Conservation (phyloP, 1,140 invertebrate species). For the Aradophagus sp. region DNA sequence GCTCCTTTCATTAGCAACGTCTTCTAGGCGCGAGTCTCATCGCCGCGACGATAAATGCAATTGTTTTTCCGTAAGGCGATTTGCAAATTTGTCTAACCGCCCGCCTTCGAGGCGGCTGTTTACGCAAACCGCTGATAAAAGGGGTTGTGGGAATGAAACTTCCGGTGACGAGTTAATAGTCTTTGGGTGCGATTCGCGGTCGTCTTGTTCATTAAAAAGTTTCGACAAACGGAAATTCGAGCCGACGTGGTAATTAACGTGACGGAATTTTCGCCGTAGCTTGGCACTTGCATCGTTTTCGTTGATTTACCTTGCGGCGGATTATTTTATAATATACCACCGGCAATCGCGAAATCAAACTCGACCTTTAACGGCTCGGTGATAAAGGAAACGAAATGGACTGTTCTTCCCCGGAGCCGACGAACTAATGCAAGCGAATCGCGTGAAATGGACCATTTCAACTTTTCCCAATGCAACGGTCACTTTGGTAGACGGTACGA, state of each 20-base stretch:
- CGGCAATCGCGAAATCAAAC: constrained; percentile 30
- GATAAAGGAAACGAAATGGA: constrained; percentile 27
- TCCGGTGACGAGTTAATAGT: constrained; percentile 9
- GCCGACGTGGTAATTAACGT: not conserved
- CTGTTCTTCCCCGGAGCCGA: constrained; percentile 18
- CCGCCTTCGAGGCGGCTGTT: too few species aligned
- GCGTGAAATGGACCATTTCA: constrained; percentile 34
- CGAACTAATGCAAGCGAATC: constrained; percentile 36
- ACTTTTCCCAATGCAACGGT: constrained; percentile 42
- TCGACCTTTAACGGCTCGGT: constrained; percentile 9
- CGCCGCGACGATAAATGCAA: constrained; percentile 22
- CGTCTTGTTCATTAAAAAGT: not conserved
- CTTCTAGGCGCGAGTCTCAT: not conserved
- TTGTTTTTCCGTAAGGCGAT: constrained; percentile 17
- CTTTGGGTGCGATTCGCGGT: not conserved
- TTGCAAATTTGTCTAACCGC: too few species aligned
- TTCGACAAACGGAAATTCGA: not conserved
- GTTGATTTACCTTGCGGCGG: constrained; percentile 9
- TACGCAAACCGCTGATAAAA: too few species aligned
- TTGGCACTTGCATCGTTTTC: too few species aligned
- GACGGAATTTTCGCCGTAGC: not conserved
- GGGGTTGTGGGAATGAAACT: constrained; percentile 12
- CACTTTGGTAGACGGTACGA: constrained; percentile 45
- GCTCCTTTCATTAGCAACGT: constrained; percentile 46
- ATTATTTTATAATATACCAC: constrained; percentile 30